phyloP scores from a whole-genome alignment of 2,797 vertebrate genomes.

The Micromesistius poutassou region DNA sequence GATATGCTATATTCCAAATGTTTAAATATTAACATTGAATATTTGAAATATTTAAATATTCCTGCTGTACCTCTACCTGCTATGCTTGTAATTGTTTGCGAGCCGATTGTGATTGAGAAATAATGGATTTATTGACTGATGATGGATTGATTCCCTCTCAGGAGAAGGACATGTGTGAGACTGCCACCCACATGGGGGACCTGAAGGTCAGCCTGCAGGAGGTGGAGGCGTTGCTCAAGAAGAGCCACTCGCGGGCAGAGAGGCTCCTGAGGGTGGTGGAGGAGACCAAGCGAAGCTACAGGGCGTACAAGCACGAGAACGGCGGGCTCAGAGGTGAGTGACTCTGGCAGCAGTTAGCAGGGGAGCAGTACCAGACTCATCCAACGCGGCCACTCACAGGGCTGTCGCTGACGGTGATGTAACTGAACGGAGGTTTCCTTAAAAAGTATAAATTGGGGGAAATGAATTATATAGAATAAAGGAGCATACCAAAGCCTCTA shows the following conservation, averaged over 20 bases:
- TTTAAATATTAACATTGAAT: neutral
- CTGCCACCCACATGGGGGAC: slow-evolving; percentile 73
- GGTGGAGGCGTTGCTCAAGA: slow-evolving; percentile 62
- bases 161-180: slow-evolving; percentile 82
- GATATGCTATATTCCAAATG: neutral
- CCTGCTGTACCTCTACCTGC: no score
- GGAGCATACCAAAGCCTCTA: neutral
- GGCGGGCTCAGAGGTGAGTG: slow-evolving; percentile 76
- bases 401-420: neutral
- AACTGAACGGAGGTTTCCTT: neutral
- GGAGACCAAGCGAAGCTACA: slow-evolving; percentile 70
- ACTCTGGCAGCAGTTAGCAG: neutral
- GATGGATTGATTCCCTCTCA: slow-evolving; percentile 40
- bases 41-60: neutral
- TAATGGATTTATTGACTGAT: neutral
- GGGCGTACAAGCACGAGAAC: slow-evolving; percentile 66
- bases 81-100: neutral
- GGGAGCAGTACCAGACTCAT: neutral
- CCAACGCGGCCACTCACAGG: neutral
- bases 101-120: neutral
- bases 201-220: slow-evolving; percentile 72
- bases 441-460: neutral
- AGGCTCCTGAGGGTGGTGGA: slow-evolving; percentile 71
- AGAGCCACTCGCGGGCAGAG: slow-evolving; percentile 63
- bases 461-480: neutral